phyloP scores from a whole-genome alignment of 2,888 invertebrate species.

The Osedax fenrisi region DNA sequence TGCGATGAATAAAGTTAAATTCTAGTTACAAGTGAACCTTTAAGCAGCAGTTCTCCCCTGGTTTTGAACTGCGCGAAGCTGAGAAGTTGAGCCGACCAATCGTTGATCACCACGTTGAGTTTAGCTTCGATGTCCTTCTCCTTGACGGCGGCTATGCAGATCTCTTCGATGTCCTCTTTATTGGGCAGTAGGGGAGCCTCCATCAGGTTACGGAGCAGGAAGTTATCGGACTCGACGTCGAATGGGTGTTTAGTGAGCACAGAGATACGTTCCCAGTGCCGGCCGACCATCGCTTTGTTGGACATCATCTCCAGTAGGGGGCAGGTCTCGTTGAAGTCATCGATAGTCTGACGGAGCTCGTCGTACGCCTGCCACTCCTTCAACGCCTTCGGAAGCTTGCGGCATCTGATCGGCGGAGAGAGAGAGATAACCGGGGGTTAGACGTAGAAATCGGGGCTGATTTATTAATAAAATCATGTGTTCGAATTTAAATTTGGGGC shows the following conservation, averaged over 20 bases:
- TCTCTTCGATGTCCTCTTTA: conserved; percentile 90
- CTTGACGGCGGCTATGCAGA: conserved; percentile 93
- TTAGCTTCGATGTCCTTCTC: conserved; percentile 95
- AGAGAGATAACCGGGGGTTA: no score
- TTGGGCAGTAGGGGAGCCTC: conserved; percentile 80
- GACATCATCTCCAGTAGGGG: conserved; percentile 87
- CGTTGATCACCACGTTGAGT: conserved; percentile 79
- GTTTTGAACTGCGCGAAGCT: conserved; percentile 89
- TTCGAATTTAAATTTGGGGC: no score
- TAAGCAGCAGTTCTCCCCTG: conserved; percentile 76
- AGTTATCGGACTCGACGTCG: conserved; percentile 82
- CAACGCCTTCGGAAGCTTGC: conserved; percentile 78
- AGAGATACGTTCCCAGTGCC: conserved; percentile 90
- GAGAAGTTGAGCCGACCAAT: conserved; percentile 77
- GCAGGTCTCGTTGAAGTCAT: conserved; percentile 94
- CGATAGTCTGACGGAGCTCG: conserved; percentile 85
- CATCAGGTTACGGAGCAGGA: conserved; percentile 80
- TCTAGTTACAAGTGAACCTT: no score
- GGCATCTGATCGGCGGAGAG: conserved; percentile 69
- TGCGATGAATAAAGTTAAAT: no score
- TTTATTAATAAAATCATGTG: no score
- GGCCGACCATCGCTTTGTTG: conserved; percentile 88
- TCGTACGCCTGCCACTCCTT: conserved; percentile 92
- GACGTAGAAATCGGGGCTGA: no score
- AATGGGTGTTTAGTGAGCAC: conserved; percentile 76